Base-by-base conservation (phyloP, 2,888 invertebrate species). In the Xestia ashworthii region DNA sequence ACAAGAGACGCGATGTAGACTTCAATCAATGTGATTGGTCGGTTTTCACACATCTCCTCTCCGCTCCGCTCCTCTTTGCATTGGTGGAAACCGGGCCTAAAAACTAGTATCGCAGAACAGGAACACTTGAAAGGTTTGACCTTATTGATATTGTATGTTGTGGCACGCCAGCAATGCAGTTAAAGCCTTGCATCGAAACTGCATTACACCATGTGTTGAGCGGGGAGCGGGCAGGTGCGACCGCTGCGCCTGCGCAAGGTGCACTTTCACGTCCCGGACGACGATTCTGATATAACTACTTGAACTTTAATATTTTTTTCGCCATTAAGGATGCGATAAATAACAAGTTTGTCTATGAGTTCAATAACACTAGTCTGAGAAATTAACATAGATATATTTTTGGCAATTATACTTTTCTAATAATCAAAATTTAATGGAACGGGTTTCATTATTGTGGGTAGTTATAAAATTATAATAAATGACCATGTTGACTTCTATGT, bases 191-290 rank as follows among this genome's bases (percentile, higher is more conserved):
- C 91, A 90, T 91, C 92, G 83, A 93, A 94, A 93, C 91, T 93
- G 90, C 92, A 93, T 95, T 94, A 94, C 95, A 94, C 93, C 96
- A 96, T 95, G 91, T 95, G 95, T 92, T 92, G 91, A 91, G 93
- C 93, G 93, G 91, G 92, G 44, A 64, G n/a, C 65, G 8, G 88
- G 93, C 96, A 96, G 96, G 95, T 95, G 96, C 92, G 88, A 90
- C 90, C 87, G 84, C 84, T 89, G 90, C 90, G 90, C 89, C 91
- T 88, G 87, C 90, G 93, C 94, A 95, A 95, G 94, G 93, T 95
- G 95, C 93, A 93, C 93, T 94, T 95, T 95, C 94, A 91, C 93
- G 90, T 90, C 88, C 88, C 88, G 81, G 87, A 90, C 88, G 92
- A 93, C 91, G 92, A 92, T 93, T 93, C 89, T 88, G 84, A 88